phyloP scores from a whole-genome alignment of 2,113 vertebrate species.

The Epinephelus moara region DNA sequence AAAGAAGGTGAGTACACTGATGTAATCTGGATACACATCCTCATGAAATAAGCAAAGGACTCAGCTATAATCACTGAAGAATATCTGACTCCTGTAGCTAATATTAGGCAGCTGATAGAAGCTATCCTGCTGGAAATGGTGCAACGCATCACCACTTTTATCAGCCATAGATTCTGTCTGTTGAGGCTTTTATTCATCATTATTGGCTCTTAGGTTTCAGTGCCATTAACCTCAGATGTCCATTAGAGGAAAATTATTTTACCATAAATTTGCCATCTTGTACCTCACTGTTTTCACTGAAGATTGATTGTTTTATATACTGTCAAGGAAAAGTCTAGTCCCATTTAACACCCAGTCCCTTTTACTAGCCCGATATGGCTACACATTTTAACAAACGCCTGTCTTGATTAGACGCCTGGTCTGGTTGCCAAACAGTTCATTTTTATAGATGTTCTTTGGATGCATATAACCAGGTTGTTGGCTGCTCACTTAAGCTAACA shows the following conservation, averaged over 20 bases:
- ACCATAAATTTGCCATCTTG: not conserved
- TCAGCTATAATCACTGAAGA: not conserved
- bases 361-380: too few species aligned
- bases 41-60: not conserved
- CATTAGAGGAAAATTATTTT: constrained; percentile 9
- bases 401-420: too few species aligned
- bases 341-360: too few species aligned
- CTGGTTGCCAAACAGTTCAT: too few species aligned
- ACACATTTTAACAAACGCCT: too few species aligned
- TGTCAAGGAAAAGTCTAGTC: too few species aligned
- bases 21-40: not conserved
- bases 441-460: too few species aligned
- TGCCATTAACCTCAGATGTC: not conserved
- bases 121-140: not conserved
- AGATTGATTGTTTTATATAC: too few species aligned
- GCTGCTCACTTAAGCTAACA: too few species aligned
- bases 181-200: not conserved
- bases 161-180: not conserved
- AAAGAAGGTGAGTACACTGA: constrained; percentile 89
- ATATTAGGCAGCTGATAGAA: not conserved
- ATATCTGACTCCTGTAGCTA: not conserved
- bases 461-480: too few species aligned
- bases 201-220: not conserved
- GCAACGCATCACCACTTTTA: not conserved
- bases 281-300: constrained; percentile 1